These are phyloP conservation scores for Sparidentex hasta DNA, from an alignment of 2,797 vertebrate species.

Conservation along the genomic window DNA sequence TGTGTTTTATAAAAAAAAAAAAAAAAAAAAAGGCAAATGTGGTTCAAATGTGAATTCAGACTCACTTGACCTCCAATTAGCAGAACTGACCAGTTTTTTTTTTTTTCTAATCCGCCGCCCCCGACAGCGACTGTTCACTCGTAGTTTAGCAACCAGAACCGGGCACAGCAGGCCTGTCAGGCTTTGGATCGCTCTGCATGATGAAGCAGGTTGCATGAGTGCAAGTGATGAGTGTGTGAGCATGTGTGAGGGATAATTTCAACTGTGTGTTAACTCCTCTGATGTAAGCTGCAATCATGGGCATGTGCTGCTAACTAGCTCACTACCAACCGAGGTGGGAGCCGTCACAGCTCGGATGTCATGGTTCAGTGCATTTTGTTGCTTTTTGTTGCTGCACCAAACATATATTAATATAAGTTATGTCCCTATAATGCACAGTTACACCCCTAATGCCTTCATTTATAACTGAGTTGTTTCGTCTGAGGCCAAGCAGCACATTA, in stretches of 20 bases:
- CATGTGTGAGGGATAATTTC: background rate
- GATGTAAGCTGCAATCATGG: background rate
- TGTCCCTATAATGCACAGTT: too few relatives aligned
- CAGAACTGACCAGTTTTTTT: background rate
- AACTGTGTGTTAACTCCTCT: background rate
- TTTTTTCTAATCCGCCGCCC: background rate
- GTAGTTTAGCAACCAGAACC: constrained; percentile 8
- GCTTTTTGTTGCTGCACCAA: too few relatives aligned
- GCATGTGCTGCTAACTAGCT: background rate
- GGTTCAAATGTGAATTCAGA: background rate
- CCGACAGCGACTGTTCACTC: background rate
- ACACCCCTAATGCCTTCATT: background rate
- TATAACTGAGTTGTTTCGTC: background rate
- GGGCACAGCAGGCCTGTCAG: background rate
- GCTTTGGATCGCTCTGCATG: background rate
- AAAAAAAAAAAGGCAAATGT: background rate
- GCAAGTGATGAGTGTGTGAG: background rate
- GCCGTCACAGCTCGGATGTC: too few relatives aligned
- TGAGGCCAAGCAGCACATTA: background rate
- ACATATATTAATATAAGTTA: too few relatives aligned
- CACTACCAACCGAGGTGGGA: too few relatives aligned
- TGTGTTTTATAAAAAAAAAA: background rate
- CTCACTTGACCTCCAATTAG: background rate
- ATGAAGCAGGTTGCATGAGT: background rate
- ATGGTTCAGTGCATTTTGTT: too few relatives aligned